Percentiles rank a stretch among this genome's conserved stretches.
phyloP scores from a whole-genome alignment of 2,113 vertebrate species.

The Coreoperca whiteheadi region DNA sequence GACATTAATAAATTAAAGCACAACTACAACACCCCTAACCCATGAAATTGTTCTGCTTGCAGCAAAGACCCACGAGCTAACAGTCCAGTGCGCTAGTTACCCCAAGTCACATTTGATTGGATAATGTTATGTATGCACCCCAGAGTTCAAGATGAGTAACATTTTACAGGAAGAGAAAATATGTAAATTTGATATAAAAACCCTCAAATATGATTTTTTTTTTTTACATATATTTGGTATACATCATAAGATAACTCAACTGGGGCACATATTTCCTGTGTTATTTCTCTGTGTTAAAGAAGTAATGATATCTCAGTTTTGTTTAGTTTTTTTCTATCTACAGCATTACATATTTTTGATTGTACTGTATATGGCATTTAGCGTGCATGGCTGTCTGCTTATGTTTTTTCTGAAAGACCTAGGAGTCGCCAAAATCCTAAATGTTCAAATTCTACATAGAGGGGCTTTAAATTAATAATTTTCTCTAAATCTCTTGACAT shows the following conservation, averaged over 20 bases:
- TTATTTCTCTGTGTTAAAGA: neutral
- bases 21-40: neutral
- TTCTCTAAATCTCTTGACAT: neutral
- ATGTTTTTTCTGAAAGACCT: neutral
- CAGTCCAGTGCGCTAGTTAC: too few species aligned
- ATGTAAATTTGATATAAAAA: neutral
- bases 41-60: neutral
- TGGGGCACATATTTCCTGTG: neutral
- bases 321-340: neutral
- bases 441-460: neutral
- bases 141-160: neutral
- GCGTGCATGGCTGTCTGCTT: neutral
- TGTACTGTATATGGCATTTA: neutral
- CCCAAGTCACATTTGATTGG: too few species aligned
- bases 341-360: neutral
- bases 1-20: neutral
- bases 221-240: too few species aligned
- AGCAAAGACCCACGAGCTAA: too few species aligned
- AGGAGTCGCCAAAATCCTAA: neutral
- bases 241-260: neutral
- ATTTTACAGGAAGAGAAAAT: neutral
- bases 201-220: too few species aligned
- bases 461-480: neutral
- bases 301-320: neutral
- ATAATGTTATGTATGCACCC: too few species aligned